Conservation (phyloP, 2,888 invertebrate genomes). For the Piscicola geometra region DNA sequence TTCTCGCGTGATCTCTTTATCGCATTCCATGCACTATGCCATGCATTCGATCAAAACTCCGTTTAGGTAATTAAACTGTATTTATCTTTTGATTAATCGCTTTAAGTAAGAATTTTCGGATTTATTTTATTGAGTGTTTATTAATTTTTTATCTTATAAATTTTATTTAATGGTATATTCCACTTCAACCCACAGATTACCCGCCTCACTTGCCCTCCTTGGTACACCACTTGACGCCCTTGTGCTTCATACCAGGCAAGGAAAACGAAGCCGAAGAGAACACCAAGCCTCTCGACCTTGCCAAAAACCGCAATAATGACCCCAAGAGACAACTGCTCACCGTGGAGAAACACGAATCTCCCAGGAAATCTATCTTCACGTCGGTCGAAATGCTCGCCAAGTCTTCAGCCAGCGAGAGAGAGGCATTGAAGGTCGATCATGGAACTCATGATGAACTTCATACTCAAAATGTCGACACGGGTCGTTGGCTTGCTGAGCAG, state of each 20-base stretch:
- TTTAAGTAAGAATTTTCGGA: no score
- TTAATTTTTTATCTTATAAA: no score
- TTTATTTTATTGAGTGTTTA: no score
- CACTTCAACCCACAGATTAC: neutral
- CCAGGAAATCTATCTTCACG: constrained; percentile 28
- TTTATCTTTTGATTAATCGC: no score
- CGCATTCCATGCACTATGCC: no score
- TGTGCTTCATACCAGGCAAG: neutral
- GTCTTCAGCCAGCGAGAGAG: neutral
- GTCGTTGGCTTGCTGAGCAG: neutral
- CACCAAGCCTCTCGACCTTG: neutral
- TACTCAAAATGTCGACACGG: neutral
- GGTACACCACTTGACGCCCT: neutral
- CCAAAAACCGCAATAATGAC: neutral
- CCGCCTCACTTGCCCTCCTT: neutral
- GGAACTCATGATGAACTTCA: no score
- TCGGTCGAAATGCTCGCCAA: constrained; percentile 30
- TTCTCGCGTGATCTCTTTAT: neutral
- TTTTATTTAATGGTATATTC: no score
- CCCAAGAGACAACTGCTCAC: neutral
- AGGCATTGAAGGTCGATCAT: no score
- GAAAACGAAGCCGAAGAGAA: neutral
- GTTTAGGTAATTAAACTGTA: no score
- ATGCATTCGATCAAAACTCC: no score
- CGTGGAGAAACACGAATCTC: neutral